A percentile compares a stretch with the other conserved stretches of the same genome.
Conservation (phyloP, 2,888 invertebrate genomes). For the Oeneis ivallda region DNA sequence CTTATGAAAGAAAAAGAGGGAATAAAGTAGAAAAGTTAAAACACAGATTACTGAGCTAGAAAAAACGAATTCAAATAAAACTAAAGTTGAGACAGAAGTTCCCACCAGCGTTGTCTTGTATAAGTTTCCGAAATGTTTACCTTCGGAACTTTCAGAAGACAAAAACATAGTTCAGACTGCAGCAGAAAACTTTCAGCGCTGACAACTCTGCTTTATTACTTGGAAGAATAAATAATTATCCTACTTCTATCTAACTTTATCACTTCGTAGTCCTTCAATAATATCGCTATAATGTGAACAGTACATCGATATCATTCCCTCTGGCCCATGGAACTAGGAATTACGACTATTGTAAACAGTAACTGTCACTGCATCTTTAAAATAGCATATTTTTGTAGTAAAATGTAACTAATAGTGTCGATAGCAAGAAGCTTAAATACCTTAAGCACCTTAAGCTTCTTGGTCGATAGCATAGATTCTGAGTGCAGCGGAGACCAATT, state of each 20-base stretch:
- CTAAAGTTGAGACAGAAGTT: slow-evolving; percentile 10
- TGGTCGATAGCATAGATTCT: too few species aligned
- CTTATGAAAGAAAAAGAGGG: not conserved
- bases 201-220: not conserved
- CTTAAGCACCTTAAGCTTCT: too few species aligned
- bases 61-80: slow-evolving; percentile 3
- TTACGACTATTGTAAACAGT: too few species aligned
- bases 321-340: too few species aligned
- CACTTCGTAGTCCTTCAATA: too few species aligned
- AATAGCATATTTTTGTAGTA: too few species aligned
- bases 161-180: slow-evolving; percentile 12
- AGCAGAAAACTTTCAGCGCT: slow-evolving; percentile 7
- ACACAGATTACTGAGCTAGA: not conserved
- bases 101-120: slow-evolving; percentile 9
- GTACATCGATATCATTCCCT: too few species aligned
- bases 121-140: slow-evolving; percentile 19
- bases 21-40: slow-evolving; percentile 4
- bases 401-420: too few species aligned
- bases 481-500: too few species aligned
- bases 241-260: not conserved
- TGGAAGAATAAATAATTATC: not conserved
- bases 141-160: slow-evolving; percentile 17
- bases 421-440: too few species aligned
- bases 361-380: too few species aligned
- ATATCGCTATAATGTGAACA: too few species aligned